These are phyloP conservation scores for Cheilosia scutellata DNA, from an alignment of 2,888 invertebrate genomes.

Conservation along the genomic window DNA sequence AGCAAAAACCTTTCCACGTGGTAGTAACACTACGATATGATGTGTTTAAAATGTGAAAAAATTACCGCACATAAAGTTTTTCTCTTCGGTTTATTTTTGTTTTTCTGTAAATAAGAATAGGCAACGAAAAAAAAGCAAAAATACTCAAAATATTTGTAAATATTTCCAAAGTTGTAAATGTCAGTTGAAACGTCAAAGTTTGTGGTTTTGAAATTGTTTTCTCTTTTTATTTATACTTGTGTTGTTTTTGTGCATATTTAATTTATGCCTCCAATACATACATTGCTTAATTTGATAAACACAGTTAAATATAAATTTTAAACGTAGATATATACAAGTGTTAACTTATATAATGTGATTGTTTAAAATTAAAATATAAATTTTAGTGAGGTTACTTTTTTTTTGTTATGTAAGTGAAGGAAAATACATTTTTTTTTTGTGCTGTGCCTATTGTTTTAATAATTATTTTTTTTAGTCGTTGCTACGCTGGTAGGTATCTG, in stretches of 20 bases:
- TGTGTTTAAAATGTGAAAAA: slow-evolving; percentile 28
- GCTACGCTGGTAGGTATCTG: neutral
- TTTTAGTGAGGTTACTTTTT: neutral
- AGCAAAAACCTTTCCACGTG: slow-evolving; percentile 47
- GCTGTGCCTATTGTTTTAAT: slow-evolving; percentile 8
- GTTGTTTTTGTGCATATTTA: neutral
- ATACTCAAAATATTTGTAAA: slow-evolving; percentile 21
- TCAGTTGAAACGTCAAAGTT: slow-evolving; percentile 17
- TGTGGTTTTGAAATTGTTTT: neutral
- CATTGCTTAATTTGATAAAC: neutral
- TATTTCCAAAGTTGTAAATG: slow-evolving; percentile 5
- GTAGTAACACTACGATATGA: slow-evolving; percentile 10
- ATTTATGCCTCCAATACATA: too few relatives aligned
- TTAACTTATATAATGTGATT: too few relatives aligned
- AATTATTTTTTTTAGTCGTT: neutral
- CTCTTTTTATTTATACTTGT: neutral
- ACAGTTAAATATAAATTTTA: neutral
- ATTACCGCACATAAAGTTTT: slow-evolving; percentile 18
- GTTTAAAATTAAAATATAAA: neutral
- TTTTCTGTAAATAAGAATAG: slow-evolving; percentile 3
- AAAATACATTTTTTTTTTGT: neutral
- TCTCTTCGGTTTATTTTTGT: slow-evolving; percentile 32
- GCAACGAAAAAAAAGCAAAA: neutral
- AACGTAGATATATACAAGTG: too few relatives aligned
- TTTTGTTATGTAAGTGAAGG: slow-evolving; percentile 11